Evolutionary conservation across 2,113 vertebrate species (phyloP).

Genomic region (Cynopterus brachyotis): DNA sequence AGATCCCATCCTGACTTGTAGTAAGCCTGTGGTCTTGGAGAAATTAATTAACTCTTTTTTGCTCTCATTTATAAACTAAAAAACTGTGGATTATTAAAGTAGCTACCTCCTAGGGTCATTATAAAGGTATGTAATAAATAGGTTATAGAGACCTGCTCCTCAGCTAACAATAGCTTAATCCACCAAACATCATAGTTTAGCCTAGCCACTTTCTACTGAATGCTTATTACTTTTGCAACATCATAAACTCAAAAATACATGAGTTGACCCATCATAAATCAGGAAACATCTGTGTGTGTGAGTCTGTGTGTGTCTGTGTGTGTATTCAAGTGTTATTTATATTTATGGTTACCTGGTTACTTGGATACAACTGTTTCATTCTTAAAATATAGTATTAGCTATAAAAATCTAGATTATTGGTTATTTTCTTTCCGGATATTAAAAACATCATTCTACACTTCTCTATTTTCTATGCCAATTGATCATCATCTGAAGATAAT

Average conservation of each 20-base stretch:
- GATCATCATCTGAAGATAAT: not conserved
- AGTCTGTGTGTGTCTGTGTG: not conserved
- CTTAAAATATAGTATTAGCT: not conserved
- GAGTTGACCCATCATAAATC: not conserved
- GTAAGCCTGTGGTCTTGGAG: not conserved
- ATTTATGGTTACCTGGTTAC: not conserved
- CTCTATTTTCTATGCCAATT: not conserved
- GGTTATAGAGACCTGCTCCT: not conserved
- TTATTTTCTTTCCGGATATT: not conserved
- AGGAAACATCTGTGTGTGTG: not conserved
- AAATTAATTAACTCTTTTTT: not conserved
- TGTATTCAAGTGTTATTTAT: not conserved
- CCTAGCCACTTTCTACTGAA: not conserved
- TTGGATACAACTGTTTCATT: not conserved
- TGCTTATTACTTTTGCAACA: not conserved
- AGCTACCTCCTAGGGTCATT: not conserved
- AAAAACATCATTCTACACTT: not conserved
- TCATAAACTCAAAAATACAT: not conserved
- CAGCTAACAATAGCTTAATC: not conserved
- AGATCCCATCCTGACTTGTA: not conserved
- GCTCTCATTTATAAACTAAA: not conserved
- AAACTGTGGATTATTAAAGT: not conserved
- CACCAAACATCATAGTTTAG: not conserved
- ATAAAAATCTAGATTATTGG: not conserved
- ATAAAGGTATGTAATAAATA: not conserved